Percentiles rank a stretch among this genome's conserved stretches.
phyloP scores from a whole-genome alignment of 2,797 vertebrate genomes.

The Aldrovandia affinis region DNA sequence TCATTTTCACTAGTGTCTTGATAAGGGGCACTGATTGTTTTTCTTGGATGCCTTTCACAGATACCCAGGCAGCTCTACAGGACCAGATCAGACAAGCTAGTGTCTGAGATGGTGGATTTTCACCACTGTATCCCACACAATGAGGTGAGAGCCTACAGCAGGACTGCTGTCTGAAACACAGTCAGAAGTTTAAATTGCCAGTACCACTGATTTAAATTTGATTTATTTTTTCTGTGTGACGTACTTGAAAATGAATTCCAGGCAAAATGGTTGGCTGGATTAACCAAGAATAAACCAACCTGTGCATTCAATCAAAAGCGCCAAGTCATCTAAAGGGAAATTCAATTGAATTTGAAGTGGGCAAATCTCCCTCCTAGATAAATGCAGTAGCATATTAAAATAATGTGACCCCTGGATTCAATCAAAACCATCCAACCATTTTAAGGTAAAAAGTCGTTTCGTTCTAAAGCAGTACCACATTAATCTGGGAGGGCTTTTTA shows the following conservation, averaged over 20 bases:
- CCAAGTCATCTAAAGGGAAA: no score
- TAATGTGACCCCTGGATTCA: no score
- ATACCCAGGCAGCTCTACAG: slow-evolving; percentile 80
- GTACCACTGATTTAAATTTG: not conserved
- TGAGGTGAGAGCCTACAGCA: slow-evolving; percentile 63
- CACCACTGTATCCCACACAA: slow-evolving; percentile 69
- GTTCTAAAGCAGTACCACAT: no score
- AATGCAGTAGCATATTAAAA: no score
- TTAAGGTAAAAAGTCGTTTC: no score
- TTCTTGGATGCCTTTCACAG: slow-evolving; percentile 63
- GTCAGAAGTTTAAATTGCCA: not conserved
- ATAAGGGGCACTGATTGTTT: slow-evolving; percentile 32
- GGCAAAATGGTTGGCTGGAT: not conserved
- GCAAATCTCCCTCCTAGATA: no score
- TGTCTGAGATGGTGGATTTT: slow-evolving; percentile 71
- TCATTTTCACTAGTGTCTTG: slow-evolving; percentile 20
- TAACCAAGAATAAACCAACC: not conserved
- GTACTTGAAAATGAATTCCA: not conserved
- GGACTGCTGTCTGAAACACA: not conserved
- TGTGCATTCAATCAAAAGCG: not conserved
- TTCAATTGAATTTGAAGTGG: no score
- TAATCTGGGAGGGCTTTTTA: no score
- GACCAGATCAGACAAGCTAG: slow-evolving; percentile 76
- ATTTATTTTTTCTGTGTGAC: not conserved
- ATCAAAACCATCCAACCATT: no score